Percentiles rank a stretch among this genome's conserved stretches.
These are phyloP conservation scores for Xenops minutus DNA, from an alignment of 2,797 vertebrate genomes.

Conservation along the genomic window DNA sequence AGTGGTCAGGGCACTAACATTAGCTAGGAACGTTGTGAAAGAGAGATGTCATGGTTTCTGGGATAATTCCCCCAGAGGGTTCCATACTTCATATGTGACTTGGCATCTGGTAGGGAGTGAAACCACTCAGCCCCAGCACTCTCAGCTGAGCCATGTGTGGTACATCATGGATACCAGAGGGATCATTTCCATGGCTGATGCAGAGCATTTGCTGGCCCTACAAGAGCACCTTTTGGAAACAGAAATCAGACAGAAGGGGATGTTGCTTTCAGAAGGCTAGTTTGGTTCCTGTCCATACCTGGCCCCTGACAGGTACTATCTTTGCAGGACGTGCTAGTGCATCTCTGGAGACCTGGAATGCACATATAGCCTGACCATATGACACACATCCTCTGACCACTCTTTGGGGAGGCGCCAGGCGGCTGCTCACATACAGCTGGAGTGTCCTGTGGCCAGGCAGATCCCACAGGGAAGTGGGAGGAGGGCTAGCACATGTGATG, in stretches of 20 bases:
- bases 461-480: neutral
- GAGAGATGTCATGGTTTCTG: neutral
- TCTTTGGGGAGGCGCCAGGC: neutral
- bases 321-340: neutral
- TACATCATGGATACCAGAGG: neutral
- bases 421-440: neutral
- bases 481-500: too few relatives aligned
- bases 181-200: neutral
- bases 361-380: neutral
- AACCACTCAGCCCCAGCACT: neutral
- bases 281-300: neutral
- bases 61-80: neutral
- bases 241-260: neutral
- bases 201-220: neutral
- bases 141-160: neutral
- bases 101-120: neutral
- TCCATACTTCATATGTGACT: rapidly evolving
- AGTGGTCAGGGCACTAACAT: neutral
- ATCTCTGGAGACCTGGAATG: rapidly evolving
- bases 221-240: neutral
- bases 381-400: neutral
- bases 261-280: neutral
- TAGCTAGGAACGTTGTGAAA: neutral
- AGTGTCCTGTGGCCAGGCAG: neutral
- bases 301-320: neutral